These are phyloP conservation scores for Nanorana parkeri DNA, from an alignment of 2,113 vertebrate species.

Conservation along the genomic window DNA sequence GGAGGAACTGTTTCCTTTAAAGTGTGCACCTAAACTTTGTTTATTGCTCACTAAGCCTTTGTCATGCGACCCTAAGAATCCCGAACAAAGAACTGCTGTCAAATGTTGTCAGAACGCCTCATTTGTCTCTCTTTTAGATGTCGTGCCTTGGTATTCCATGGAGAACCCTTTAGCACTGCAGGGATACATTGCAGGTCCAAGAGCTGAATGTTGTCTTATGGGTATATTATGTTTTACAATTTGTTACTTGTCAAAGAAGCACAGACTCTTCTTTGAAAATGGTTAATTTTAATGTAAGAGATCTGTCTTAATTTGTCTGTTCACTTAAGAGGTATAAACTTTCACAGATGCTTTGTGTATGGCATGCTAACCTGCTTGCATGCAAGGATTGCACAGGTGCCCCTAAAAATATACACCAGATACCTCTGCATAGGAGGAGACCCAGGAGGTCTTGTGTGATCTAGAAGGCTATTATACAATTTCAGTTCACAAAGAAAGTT, in stretches of 20 bases:
- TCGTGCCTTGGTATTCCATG: constrained; percentile 26
- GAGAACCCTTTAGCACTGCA: constrained; percentile 2
- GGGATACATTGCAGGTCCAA: constrained; percentile 8
- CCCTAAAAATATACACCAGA: neutral
- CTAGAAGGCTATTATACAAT: no score
- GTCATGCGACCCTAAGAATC: constrained; percentile 53
- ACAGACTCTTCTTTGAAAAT: neutral
- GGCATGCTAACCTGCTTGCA: constrained; percentile 7
- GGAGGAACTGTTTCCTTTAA: constrained; percentile 42
- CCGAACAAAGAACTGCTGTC: constrained; percentile 46
- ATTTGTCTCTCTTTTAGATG: constrained; percentile 54
- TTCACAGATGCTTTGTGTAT: constrained; percentile 21
- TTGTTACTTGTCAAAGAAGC: constrained; percentile 24
- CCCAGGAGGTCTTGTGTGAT: no score
- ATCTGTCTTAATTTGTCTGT: constrained; percentile 44
- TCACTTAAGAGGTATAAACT: neutral
- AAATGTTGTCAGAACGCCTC: constrained; percentile 51
- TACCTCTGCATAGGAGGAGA: neutral
- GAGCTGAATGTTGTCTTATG: constrained; percentile 24
- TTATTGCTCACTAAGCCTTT: constrained; percentile 51
- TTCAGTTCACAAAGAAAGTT: no score
- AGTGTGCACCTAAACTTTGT: constrained; percentile 48
- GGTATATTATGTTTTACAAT: neutral
- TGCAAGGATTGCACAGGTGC: constrained; percentile 10
- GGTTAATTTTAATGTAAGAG: constrained; percentile 30